Base-by-base conservation (phyloP, 2,797 vertebrate genomes). In the Labroides dimidiatus region DNA sequence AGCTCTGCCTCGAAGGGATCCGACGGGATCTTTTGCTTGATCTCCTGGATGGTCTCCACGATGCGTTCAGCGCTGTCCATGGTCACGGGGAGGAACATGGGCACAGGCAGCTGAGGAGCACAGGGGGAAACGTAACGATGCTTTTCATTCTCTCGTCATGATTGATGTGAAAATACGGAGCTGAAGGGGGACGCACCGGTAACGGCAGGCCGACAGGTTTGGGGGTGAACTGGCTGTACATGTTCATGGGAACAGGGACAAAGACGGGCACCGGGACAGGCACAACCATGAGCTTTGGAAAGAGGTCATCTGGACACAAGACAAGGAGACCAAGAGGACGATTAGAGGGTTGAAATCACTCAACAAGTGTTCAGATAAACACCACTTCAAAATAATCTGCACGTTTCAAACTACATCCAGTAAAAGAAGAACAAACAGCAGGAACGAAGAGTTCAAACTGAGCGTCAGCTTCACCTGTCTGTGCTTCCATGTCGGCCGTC, bases 241-340 rank as follows among this genome's bases (percentile, higher is more conserved):
- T 95, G 86, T 94, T 94, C 94, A 99, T 94, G 50, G 97, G 97
- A 20, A 99, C 89, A 37, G 98, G 98, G 72, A 99, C 75, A 75
- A 95, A 99, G 59, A 99, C 93, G 1, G 98, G 98, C 20, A 99
- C 96, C 4, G 98, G 97, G 75, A 99, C 85, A 5, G 98, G 97
- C 50, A 99, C 77, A 59, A 98, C 88, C 69, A 98, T 17, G 50
- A 97, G 66, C 59, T 92, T 88, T 16, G 96, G 95, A 0, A 64
- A 41, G 15, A 48, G 2, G 12, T 86, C 84, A 2, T 93, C 93
- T 95, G 63, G 6, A 48, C 6, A 69, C 12, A 37, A 8, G 10
- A 4, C 24, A 24, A 16, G 36, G 10, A 4, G 6, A 30, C 1
- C 19, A 23, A 17, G 11, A 23, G 17, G 30, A 20, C 30, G 15